Evolutionary conservation across 2,113 vertebrate species (phyloP).

Genomic region (Phocoena phocoena): DNA sequence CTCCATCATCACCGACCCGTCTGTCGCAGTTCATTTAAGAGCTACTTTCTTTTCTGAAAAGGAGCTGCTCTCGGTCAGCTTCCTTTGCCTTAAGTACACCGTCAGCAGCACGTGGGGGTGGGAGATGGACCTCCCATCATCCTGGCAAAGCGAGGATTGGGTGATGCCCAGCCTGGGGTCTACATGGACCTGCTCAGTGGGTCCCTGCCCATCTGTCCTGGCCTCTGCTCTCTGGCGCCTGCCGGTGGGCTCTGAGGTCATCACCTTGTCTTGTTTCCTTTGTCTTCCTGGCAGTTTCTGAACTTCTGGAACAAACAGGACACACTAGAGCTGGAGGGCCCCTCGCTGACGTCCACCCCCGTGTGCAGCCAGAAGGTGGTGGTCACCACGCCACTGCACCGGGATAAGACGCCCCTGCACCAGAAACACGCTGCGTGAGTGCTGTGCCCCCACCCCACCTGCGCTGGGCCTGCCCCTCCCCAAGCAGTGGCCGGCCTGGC

Average conservation of each 20-base stretch:
- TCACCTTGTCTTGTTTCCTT: neutral
- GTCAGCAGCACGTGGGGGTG: neutral
- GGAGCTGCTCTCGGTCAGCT: neutral
- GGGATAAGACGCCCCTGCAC: slow-evolving; percentile 95
- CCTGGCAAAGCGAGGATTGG: neutral
- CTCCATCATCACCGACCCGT: rapidly evolving
- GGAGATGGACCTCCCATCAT: neutral
- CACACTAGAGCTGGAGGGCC: slow-evolving; percentile 94
- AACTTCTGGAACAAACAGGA: slow-evolving; percentile 99
- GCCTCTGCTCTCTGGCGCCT: neutral
- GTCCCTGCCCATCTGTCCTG: neutral
- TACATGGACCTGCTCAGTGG: rapidly evolving
- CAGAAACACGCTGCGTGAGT: slow-evolving; percentile 94
- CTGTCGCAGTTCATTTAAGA: neutral
- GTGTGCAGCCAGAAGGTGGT: slow-evolving; percentile 97
- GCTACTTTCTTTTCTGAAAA: neutral
- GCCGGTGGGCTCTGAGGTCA: neutral
- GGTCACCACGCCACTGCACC: slow-evolving; percentile 95
- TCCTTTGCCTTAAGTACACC: neutral
- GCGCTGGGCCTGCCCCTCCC: neutral
- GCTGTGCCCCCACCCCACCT: rapidly evolving
- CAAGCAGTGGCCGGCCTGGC: neutral
- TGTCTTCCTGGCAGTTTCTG: slow-evolving; percentile 88
- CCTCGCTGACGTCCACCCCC: slow-evolving; percentile 95
- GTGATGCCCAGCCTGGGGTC: neutral